A percentile compares a stretch with the other conserved stretches of the same genome.
phyloP scores from a whole-genome alignment of 2,113 vertebrate genomes.

The Prunella fulvescens region DNA sequence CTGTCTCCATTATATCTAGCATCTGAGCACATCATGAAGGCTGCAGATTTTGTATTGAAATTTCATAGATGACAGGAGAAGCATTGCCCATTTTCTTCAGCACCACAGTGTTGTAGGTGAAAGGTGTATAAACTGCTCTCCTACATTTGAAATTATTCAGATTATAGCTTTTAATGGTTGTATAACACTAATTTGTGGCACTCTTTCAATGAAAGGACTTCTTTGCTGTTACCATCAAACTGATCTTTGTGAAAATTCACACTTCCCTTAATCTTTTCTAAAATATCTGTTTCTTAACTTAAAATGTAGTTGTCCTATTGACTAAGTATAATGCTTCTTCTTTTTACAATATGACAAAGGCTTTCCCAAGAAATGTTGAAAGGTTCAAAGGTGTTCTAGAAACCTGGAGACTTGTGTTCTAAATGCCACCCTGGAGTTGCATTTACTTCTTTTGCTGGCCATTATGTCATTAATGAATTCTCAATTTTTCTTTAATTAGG shows the following conservation, averaged over 20 bases:
- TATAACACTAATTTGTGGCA: constrained; percentile 4
- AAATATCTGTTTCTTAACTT: background rate
- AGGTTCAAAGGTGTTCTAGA: background rate
- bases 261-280: constrained; percentile 1
- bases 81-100: background rate
- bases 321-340: background rate
- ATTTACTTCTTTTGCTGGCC: background rate
- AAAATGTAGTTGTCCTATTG: background rate
- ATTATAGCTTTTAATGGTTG: constrained; percentile 18
- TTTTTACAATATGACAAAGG: background rate
- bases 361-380: background rate
- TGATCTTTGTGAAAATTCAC: background rate
- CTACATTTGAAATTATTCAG: background rate
- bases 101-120: background rate
- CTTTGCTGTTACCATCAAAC: background rate
- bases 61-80: background rate
- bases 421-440: constrained; percentile 5
- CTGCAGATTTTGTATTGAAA: background rate
- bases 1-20: background rate
- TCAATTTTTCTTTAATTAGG: constrained; percentile 67
- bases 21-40: background rate
- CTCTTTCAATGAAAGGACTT: background rate
- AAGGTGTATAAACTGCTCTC: background rate
- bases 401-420: background rate
- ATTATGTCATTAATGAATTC: constrained; percentile 8